Evolutionary conservation across 2,113 vertebrate species (phyloP).

Genomic region (Clarias macrocephalus): DNA sequence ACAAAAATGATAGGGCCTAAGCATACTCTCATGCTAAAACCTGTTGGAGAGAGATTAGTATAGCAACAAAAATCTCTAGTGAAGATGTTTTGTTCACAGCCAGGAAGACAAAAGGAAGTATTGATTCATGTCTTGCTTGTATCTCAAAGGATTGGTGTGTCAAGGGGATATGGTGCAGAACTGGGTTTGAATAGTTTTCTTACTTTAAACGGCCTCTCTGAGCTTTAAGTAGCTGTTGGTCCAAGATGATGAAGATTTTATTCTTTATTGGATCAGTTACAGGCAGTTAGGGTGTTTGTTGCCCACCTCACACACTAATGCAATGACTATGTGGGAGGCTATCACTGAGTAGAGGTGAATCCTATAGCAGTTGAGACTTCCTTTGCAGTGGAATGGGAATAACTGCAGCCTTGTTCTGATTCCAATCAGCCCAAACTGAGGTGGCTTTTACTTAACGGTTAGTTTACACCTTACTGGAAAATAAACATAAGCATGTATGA

Average conservation of each 20-base stretch:
- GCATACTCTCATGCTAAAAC: neutral
- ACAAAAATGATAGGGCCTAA: neutral
- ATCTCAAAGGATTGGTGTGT: neutral
- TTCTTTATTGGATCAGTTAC: neutral
- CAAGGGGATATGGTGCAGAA: neutral
- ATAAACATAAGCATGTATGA: slow-evolving; percentile 1
- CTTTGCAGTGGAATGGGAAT: slow-evolving; percentile 28
- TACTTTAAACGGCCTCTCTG: neutral
- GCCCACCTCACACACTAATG: neutral
- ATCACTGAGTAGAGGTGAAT: slow-evolving; percentile 28
- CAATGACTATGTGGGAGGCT: slow-evolving; percentile 19
- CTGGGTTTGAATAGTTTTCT: too few species aligned
- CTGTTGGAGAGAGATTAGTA: neutral
- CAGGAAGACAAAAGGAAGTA: neutral
- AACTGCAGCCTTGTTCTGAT: slow-evolving; percentile 42
- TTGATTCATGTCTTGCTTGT: neutral
- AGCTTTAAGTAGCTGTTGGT: neutral
- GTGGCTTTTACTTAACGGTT: slow-evolving; percentile 25
- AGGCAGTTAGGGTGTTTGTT: neutral
- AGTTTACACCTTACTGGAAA: slow-evolving; percentile 24
- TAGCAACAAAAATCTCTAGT: neutral
- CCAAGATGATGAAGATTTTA: neutral
- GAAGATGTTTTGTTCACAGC: neutral
- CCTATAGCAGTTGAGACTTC: neutral
- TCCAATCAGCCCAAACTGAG: slow-evolving; percentile 24